Base-by-base conservation (phyloP, 2,888 invertebrate genomes). In the Lithosia quadra region DNA sequence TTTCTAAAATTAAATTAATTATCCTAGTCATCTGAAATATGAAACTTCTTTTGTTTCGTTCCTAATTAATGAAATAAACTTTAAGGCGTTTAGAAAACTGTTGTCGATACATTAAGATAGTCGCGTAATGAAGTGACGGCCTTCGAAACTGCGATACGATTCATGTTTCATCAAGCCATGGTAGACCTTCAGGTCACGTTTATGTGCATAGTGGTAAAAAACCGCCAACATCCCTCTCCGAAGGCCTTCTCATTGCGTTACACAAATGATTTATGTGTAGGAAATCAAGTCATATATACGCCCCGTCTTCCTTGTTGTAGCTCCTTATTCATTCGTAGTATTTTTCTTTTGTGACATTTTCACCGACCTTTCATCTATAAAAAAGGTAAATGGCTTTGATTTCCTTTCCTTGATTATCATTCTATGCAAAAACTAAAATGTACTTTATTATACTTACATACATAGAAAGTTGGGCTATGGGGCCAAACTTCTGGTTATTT, bases 291-390 rank as follows among this genome's bases (percentile, higher is more conserved):
- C 39, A 39, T 60, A 5, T 10, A 39, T 36, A 53, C 24, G 13
- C 59, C 59, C 22, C 49, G 13, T n/a, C 18, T 60, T 58, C 28
- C 22, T 49, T 60, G 53, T 36, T 49, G 49, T n/a, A 24, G 53
- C 13, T 34, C 22, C n/a, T 49, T 34, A 53, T 65, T n/a, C 59
- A 59, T 59, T 21, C 43, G 49, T 58, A 15, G 57, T 28, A 65
- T 43, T 22, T 49, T 59, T 34, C 39, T 24, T 28, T 2, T 65
- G 2, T 3, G 22, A 59, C 21, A 13, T 65, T 53, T 58, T 21
- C 34, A 49, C 49, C 18, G 34, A 34, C 53, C 34, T 65, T 65
- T 65, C 60, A 53, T 65, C 13, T 33, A 58, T 62, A 49, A 24
- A 63, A 10, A 24, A 49, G 22, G 53, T 21, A 53, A 59, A 65